A percentile compares a stretch with the other conserved stretches of the same genome.
Conservation (phyloP, 2,113 vertebrate species). For the Embiotoca jacksoni region DNA sequence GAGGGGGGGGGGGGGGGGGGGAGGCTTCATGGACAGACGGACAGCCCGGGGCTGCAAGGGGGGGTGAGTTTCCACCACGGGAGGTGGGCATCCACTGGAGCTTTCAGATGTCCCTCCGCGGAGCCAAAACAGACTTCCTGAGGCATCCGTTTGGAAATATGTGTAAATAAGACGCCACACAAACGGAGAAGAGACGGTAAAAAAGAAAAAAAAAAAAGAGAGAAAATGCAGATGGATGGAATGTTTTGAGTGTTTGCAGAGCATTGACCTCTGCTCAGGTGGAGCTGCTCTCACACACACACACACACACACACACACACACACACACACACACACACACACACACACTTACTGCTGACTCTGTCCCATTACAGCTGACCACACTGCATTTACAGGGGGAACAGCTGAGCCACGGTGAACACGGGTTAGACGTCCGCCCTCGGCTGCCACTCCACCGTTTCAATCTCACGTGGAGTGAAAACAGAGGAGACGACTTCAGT, state of each 20-base stretch:
- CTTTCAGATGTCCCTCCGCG: constrained; percentile 38
- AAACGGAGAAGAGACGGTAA: too few relatives aligned
- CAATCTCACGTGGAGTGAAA: constrained; percentile 3
- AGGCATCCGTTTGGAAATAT: background rate
- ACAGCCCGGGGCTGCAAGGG: constrained; percentile 14
- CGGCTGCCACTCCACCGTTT: background rate
- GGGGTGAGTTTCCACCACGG: constrained; percentile 42
- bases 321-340: too few relatives aligned
- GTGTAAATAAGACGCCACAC: background rate
- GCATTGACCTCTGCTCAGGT: background rate
- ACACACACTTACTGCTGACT: constrained; percentile 42
- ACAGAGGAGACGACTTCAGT: background rate
- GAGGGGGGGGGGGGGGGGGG: background rate
- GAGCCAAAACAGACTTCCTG: background rate
- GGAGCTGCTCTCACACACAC: background rate
- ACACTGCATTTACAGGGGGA: constrained; percentile 10
- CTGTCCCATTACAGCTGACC: constrained; percentile 30
- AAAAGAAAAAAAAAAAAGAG: background rate
- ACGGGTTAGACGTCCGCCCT: constrained; percentile 3
- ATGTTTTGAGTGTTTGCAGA: background rate
- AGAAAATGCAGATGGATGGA: background rate
- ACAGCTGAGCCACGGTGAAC: constrained; percentile 36
- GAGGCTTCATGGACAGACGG: constrained; percentile 20
- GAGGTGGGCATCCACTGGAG: constrained; percentile 24
- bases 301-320: too few relatives aligned